Base-by-base conservation (phyloP, 1,140 invertebrate genomes). In the Nasonia giraulti region DNA sequence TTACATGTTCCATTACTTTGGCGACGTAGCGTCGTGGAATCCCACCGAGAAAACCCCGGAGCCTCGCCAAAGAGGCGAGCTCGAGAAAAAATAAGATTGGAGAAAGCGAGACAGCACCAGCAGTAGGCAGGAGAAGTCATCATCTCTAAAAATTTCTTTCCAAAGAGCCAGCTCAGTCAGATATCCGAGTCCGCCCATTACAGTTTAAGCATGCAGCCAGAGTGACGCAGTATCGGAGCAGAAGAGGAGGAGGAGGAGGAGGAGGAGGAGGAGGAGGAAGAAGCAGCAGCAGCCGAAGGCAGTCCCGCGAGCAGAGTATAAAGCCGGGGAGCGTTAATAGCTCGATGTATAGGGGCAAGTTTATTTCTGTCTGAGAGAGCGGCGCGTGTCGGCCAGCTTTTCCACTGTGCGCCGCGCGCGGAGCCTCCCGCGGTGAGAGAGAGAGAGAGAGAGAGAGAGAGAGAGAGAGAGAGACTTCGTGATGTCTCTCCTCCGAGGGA, bases 301-400 rank as follows among this genome's bases (percentile, higher is more conserved):
- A 84, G 76, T 40, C 37, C 40, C 40, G 79, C 83, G 69, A 82
- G 50, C 85, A 77, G 76, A 82, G 84, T 86, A 84, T 80, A 40
- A 62, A 81, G 74, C 14, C 2, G 44, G 55, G 31, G 80, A 75
- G 71, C 74, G 66, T 82, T 82, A 86, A 80, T 80, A 75, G 68
- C 84, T 80, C 73, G 20, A 44, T 68, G 50, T 33, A 50, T 27
- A 81, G 77, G 55, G 37, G 88, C 74, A 83, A 90, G 90, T 92
- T 92, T 93, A 93, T 93, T 93, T 93, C 88, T 83, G 89, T 50
- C 68, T 87, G 86, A 88, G 85, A 88, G 87, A 87, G 82, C 85
- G 83, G 80, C 85, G 85, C 81, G 86, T 86, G 87, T 87, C 88
- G 87, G 73, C 55, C 55, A 62, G 55, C 55, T 62, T 62, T 62